A percentile compares a stretch with the other conserved stretches of the same genome.
Conservation (phyloP, 2,888 invertebrate species). For the Calameuta filiformis region DNA sequence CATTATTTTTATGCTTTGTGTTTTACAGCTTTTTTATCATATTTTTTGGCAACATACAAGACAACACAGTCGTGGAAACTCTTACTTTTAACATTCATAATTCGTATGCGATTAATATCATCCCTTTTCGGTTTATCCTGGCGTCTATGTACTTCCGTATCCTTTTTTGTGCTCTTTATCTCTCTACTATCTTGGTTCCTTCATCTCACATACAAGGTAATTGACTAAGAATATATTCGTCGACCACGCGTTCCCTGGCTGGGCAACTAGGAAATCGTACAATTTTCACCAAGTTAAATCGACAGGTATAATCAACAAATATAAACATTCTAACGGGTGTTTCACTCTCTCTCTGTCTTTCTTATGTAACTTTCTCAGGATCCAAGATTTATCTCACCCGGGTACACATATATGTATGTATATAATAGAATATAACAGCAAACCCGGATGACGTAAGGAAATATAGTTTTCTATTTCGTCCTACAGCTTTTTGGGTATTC, state of each 20-base stretch:
- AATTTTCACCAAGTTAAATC: background rate
- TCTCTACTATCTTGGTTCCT: background rate
- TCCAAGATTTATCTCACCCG: background rate
- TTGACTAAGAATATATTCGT: background rate
- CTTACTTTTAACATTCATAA: background rate
- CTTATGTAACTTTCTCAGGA: background rate
- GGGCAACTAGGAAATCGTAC: background rate
- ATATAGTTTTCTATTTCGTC: background rate
- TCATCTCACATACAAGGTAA: background rate
- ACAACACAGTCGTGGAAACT: background rate
- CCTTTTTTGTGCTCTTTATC: background rate
- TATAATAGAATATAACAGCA: background rate
- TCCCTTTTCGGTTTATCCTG: background rate
- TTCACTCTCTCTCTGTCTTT: background rate
- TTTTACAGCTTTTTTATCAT: background rate
- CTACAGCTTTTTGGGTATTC: slow-evolving; percentile 2
- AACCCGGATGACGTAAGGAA: background rate
- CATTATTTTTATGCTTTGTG: background rate
- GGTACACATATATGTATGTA: background rate
- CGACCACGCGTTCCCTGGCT: background rate
- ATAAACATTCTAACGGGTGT: background rate
- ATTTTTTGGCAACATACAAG: background rate
- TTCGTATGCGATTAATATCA: background rate
- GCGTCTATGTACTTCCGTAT: background rate
- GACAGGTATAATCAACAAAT: background rate